phyloP scores from a whole-genome alignment of 1,140 invertebrate genomes.

The Nautilus pompilius region DNA sequence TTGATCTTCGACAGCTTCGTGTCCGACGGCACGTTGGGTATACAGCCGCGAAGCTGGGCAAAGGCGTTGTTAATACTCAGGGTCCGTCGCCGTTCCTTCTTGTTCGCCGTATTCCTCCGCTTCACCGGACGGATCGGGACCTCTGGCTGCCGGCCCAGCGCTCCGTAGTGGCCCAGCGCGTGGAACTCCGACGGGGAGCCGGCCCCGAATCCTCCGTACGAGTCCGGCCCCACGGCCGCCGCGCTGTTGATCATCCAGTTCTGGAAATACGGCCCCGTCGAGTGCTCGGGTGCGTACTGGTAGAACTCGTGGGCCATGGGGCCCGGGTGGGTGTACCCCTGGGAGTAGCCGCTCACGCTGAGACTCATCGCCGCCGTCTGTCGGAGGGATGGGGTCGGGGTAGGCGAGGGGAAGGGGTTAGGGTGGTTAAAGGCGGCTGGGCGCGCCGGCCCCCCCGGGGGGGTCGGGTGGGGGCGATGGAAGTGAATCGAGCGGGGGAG shows the following conservation, averaged over 20 bases:
- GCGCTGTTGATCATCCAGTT: constrained; percentile 28
- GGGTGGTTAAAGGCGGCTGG: too few relatives aligned
- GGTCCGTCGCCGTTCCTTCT: constrained; percentile 85
- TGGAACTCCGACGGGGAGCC: constrained; percentile 11
- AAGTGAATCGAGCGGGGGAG: too few relatives aligned
- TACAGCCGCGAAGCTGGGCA: constrained; percentile 84
- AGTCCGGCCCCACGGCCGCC: constrained; percentile 5
- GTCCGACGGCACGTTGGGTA: constrained; percentile 92
- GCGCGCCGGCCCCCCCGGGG: too few relatives aligned
- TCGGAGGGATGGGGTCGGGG: background rate
- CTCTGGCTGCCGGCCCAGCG: constrained; percentile 13
- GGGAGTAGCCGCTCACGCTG: constrained; percentile 26
- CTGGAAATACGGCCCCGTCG: constrained; percentile 17
- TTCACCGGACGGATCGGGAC: constrained; percentile 36
- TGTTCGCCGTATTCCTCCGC: constrained; percentile 66
- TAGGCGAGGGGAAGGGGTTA: background rate
- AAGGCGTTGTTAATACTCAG: constrained; percentile 95
- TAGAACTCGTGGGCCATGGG: constrained; percentile 14
- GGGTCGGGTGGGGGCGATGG: too few relatives aligned
- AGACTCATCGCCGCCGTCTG: constrained; percentile 27
- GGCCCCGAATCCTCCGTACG: constrained; percentile 3
- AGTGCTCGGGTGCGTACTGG: constrained; percentile 13
- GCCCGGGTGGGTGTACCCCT: constrained; percentile 26
- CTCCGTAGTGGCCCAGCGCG: constrained; percentile 11
- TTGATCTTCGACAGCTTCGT: constrained; percentile 76